Conservation (phyloP, 2,888 invertebrate genomes). For the Drepana falcataria region DNA sequence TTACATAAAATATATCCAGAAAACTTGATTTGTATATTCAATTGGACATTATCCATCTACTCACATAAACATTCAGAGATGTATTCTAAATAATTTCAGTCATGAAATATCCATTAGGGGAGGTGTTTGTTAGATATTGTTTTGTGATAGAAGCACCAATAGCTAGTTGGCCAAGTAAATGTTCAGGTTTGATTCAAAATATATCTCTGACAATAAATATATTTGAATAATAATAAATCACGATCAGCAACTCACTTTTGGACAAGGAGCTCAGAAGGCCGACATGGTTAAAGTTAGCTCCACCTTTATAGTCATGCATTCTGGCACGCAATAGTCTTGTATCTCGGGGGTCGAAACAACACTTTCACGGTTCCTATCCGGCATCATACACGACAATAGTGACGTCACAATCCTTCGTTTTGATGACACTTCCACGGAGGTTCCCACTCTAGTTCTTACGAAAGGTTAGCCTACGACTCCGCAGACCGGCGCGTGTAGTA, state of each 20-base stretch:
- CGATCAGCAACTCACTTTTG: slow-evolving; percentile 64
- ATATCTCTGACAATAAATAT: slow-evolving; percentile 1
- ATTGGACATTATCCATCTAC: neutral
- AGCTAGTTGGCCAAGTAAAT: neutral
- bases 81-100: neutral
- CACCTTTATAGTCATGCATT: slow-evolving; percentile 73
- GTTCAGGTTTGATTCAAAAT: neutral
- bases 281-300: slow-evolving; percentile 68
- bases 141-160: too few relatives aligned
- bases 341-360: slow-evolving; percentile 59
- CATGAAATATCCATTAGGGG: neutral
- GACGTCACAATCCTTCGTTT: slow-evolving; percentile 69
- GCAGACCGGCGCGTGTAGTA: slow-evolving; percentile 46
- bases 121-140: neutral
- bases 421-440: slow-evolving; percentile 53
- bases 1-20: neutral
- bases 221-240: slow-evolving; percentile 28
- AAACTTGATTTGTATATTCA: neutral
- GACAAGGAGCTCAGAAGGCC: slow-evolving; percentile 67
- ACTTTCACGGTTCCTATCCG: slow-evolving; percentile 73
- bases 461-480: slow-evolving; percentile 43
- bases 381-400: slow-evolving; percentile 65
- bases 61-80: neutral
- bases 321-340: slow-evolving; percentile 60
- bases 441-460: slow-evolving; percentile 45